Evolutionary conservation across 2,797 vertebrate species (phyloP).

Genomic region (Menidia menidia): DNA sequence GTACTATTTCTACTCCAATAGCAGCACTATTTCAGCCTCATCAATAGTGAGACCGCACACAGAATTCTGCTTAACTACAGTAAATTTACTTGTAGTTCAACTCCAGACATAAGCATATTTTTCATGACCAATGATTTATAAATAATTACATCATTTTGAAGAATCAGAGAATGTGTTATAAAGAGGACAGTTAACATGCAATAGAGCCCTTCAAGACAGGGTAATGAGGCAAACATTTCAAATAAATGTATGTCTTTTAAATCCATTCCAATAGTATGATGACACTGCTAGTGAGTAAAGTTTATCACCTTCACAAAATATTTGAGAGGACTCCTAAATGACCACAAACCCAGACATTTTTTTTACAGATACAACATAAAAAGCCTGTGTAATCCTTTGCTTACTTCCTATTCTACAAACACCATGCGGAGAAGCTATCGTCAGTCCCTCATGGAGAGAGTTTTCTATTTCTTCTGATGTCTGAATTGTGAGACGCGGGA

Average conservation of each 20-base stretch:
- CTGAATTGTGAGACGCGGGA: too few species aligned
- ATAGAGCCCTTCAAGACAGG: not conserved
- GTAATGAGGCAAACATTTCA: not conserved
- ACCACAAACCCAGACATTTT: too few species aligned
- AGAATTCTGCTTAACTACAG: conserved; percentile 28
- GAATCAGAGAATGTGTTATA: conserved; percentile 33
- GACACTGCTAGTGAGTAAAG: too few species aligned
- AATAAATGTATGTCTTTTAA: not conserved
- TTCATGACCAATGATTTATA: conserved; percentile 35
- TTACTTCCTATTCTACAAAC: too few species aligned
- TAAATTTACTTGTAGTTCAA: conserved; percentile 14
- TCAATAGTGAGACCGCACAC: not conserved
- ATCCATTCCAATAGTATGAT: not conserved
- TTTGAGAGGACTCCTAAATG: too few species aligned
- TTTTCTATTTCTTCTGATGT: too few species aligned
- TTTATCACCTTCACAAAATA: too few species aligned
- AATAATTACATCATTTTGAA: too few species aligned
- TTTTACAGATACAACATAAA: too few species aligned
- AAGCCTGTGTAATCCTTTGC: too few species aligned
- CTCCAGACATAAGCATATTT: not conserved
- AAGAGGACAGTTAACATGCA: conserved; percentile 2
- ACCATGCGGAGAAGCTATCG: too few species aligned
- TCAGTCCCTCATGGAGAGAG: too few species aligned
- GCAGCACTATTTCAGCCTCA: not conserved
- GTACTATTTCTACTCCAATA: not conserved